Evolutionary conservation across 1,140 invertebrate species (phyloP), one percentile per base, ranked within the genome.

Genomic region (Helicoverpa zea): DNA sequence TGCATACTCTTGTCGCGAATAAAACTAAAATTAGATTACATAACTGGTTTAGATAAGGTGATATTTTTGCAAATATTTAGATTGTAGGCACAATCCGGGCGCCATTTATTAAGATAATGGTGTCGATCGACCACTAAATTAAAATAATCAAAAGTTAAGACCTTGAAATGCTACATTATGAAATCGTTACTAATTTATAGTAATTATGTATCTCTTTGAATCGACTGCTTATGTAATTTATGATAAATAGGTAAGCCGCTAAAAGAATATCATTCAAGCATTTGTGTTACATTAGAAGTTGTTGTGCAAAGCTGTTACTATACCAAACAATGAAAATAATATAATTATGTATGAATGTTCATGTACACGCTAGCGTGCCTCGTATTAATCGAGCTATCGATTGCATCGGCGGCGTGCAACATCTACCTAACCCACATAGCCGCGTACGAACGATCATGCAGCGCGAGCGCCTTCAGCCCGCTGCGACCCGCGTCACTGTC

Each of bases 321-420:
- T 18, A 66, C 23, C 49, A 35, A 77, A 66, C 75, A 66, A 56
- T 66, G 61, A 64, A 66, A 66, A 77, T 77, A 77, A 66, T 35
- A 77, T 52, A 77, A 77, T 47, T 66, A 66, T 64, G 61, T 64
- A 18, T 56, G 35, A 66, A 79, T 43, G 78, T 73, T 78, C 59
- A 75, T 43, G 78, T 73, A 80, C 59, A 75, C 54, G 73, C 73
- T 49, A 75, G 80, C 64, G 54, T 78, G 35, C 58, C 51, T 58
- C 73, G 81, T 74, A 82, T 70, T 70, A 82, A 79, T 82, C 76
- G 56, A 52, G 61, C 23, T 63, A 63, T 51, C 52, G 81, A 82
- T 79, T 79, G 76, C 81, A 74, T 63, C 75, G 56, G 47, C 61
- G 66, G 49, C 23, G 18, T 51, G 47, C 61, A 77, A 77, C 61